phyloP scores from a whole-genome alignment of 2,113 vertebrate species.

The Glaucomys volans region DNA sequence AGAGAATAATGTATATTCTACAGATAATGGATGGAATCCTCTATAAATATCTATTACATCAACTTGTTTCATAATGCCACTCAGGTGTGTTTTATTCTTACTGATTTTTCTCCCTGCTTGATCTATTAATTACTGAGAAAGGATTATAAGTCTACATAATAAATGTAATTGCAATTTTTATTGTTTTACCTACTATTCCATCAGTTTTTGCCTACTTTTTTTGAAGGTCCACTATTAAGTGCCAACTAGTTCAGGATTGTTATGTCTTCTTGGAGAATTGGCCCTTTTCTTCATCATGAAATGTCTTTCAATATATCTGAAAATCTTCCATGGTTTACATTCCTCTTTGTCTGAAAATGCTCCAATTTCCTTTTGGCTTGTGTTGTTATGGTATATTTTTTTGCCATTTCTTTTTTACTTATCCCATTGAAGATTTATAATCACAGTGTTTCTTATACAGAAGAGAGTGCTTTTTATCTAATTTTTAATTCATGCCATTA shows the following conservation, averaged over 20 bases:
- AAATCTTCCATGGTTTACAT: background rate
- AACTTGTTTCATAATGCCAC: background rate
- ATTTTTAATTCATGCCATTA: background rate
- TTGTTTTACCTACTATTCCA: background rate
- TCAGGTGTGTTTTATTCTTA: background rate
- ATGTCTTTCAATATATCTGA: background rate
- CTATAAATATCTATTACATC: background rate
- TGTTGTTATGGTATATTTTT: background rate
- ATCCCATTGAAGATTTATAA: background rate
- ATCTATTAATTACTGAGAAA: background rate
- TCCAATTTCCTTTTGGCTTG: background rate
- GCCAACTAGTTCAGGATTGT: background rate
- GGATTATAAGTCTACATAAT: background rate
- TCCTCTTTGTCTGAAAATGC: background rate
- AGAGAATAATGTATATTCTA: background rate
- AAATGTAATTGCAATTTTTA: background rate
- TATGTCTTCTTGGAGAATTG: background rate
- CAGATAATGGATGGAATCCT: background rate
- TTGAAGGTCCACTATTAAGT: background rate
- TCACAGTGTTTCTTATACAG: background rate
- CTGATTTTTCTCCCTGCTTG: background rate
- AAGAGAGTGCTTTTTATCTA: background rate
- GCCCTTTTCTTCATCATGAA: background rate
- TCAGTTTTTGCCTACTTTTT: background rate
- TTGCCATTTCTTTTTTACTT: background rate